These are phyloP conservation scores for Paracanthobrama guichenoti DNA, from an alignment of 2,113 vertebrate species.

Conservation along the genomic window DNA sequence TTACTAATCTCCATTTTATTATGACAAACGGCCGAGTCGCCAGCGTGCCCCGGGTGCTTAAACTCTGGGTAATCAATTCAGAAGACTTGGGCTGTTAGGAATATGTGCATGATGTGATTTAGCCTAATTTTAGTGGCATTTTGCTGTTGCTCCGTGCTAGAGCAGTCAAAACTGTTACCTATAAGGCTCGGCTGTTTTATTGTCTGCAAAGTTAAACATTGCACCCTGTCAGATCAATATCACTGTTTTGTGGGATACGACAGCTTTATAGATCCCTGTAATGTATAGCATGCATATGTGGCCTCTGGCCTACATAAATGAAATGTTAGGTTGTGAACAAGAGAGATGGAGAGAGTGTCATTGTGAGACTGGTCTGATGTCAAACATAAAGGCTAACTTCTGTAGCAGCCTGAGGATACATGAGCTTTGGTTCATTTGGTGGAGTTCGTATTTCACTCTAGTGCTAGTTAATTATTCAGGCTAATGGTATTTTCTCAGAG, in stretches of 20 bases:
- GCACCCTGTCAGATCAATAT: constrained; percentile 2
- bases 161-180: neutral
- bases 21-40: constrained; percentile 18
- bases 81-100: constrained; percentile 22
- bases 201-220: constrained; percentile 16
- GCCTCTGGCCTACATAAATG: neutral
- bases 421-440: constrained; percentile 22
- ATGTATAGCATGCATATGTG: neutral
- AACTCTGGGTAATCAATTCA: constrained; percentile 24
- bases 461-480: constrained; percentile 37
- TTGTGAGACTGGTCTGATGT: constrained; percentile 44
- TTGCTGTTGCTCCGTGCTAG: neutral
- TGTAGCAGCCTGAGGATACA: constrained; percentile 35
- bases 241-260: neutral
- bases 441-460: constrained; percentile 35
- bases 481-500: constrained; percentile 31
- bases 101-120: constrained; percentile 8
- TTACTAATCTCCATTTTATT: constrained; percentile 7
- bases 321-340: neutral
- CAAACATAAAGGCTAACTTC: constrained; percentile 4
- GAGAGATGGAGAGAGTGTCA: constrained; percentile 36
- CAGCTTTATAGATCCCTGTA: constrained; percentile 30
- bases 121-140: constrained; percentile 40
- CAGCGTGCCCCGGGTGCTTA: neutral
- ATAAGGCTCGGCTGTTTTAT: neutral